These are phyloP conservation scores for Amphibalanus amphitrite DNA, from an alignment of 1,140 invertebrate species.

Conservation along the genomic window DNA sequence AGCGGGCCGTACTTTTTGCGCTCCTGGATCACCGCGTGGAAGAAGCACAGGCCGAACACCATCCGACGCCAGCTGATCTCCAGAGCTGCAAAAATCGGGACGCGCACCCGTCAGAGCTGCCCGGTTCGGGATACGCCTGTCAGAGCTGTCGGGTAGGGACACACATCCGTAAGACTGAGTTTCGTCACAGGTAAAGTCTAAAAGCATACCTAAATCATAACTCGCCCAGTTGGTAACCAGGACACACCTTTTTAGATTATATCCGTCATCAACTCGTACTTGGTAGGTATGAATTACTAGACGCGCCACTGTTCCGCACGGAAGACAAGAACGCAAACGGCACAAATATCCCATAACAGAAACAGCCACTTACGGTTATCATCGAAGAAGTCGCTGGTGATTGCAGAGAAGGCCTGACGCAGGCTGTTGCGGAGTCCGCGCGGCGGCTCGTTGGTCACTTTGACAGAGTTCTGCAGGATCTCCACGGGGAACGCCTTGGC, in stretches of 20 bases:
- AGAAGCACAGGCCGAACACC: slow-evolving; percentile 76
- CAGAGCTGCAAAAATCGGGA: slow-evolving; percentile 55
- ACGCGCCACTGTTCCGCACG: too few species aligned
- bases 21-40: slow-evolving; percentile 81
- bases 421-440: slow-evolving; percentile 59
- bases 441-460: slow-evolving; percentile 37
- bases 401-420: slow-evolving; percentile 53
- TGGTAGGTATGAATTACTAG: too few species aligned
- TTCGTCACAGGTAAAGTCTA: too few species aligned
- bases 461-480: slow-evolving; percentile 35
- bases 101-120: slow-evolving; percentile 13
- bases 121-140: slow-evolving; percentile 3
- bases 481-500: slow-evolving; percentile 33
- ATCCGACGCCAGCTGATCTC: slow-evolving; percentile 54
- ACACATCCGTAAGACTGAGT: too few species aligned
- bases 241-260: too few species aligned
- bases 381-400: slow-evolving; percentile 23
- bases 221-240: too few species aligned
- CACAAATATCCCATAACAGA: too few species aligned
- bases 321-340: too few species aligned
- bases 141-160: slow-evolving; percentile 58
- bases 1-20: slow-evolving; percentile 75
- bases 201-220: too few species aligned
- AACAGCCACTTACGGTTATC: not conserved
- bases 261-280: too few species aligned